Percentiles rank a stretch among this genome's conserved stretches.
Conservation (phyloP, 2,888 invertebrate species). For the Heteropelma amictum region DNA sequence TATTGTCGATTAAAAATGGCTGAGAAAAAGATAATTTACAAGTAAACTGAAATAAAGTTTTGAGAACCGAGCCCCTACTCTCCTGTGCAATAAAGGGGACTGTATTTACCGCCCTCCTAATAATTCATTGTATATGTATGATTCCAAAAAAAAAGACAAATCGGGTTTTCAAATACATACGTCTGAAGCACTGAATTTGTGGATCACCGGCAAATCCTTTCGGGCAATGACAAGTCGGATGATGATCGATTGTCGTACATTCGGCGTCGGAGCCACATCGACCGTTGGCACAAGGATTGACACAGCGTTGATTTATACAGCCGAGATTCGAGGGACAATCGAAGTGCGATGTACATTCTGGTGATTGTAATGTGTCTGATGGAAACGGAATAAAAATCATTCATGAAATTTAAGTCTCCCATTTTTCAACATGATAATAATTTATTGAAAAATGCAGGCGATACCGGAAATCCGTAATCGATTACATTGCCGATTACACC, state of each 20-base stretch:
- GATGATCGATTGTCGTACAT: conserved; percentile 87
- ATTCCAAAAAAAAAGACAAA: too few relatives aligned
- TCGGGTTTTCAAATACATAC: conserved; percentile 80
- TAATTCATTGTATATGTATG: too few relatives aligned
- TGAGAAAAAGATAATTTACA: too few relatives aligned
- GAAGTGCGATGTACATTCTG: conserved; percentile 86
- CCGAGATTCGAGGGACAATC: conserved; percentile 89
- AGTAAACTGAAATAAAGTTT: too few relatives aligned
- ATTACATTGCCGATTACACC: too few relatives aligned
- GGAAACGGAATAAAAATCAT: not conserved
- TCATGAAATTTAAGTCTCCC: not conserved
- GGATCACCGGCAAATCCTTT: conserved; percentile 94
- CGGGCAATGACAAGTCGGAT: conserved; percentile 91
- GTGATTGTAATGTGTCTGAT: conserved; percentile 77
- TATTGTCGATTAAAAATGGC: too few relatives aligned
- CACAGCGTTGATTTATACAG: conserved; percentile 89
- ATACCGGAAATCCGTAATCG: too few relatives aligned
- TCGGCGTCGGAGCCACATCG: conserved; percentile 90
- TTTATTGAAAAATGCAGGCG: too few relatives aligned
- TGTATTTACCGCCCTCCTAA: too few relatives aligned
- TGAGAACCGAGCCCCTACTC: too few relatives aligned
- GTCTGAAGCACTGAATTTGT: conserved; percentile 90
- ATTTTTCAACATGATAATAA: not conserved
- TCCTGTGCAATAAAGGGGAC: too few relatives aligned
- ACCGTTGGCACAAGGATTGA: conserved; percentile 89